Base-by-base conservation (phyloP, 1,140 invertebrate genomes). In the Drosophila burlai region DNA sequence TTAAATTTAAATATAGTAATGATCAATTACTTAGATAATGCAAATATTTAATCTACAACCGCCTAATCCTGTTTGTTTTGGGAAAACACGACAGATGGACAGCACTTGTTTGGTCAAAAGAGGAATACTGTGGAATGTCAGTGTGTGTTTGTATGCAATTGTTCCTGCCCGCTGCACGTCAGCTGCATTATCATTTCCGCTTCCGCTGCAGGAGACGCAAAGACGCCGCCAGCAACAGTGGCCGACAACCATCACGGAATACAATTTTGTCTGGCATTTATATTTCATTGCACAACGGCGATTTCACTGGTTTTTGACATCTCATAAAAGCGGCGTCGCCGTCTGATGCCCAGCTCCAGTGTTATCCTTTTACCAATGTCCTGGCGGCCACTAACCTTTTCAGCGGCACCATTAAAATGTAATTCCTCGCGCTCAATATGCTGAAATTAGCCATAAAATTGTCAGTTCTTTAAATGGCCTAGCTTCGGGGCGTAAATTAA, bases 251-350 rank as follows among this genome's bases (percentile, higher is more conserved):
- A 38, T 38, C 52, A 55, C 60, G 68, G 73, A 83, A 91, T 73
- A 75, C 84, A 89, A 91, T 91, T 89, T 80, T 73, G 68, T 82
- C 80, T 89, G 89, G 79, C 87, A 91, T 91, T 91, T 91, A 91
- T 91, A 82, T 91, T 87, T 89, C 81, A 91, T 91, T 77, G 81
- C 73, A 65, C 81, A 84, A 80, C 73, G 83, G 82, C 78, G 80
- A 80, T 77, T 87, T 63, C 64, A 68, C 72, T 71, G 79, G 69
- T 87, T 69, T 91, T 84, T 84, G 89, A 82, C 81, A 87, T 80
- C 73, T 65, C 83, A 91, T 84, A 87, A 91, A 84, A 76, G 69
- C 50, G 62, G 74, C 71, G 80, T 58, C 75, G 54, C 38, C 50
- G 55, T 38, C 55, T 67, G 63, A 16, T 40, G 49, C 11, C 45